Evolutionary conservation across 2,888 invertebrate species (phyloP).

Genomic region (Aspidiotus destructor): DNA sequence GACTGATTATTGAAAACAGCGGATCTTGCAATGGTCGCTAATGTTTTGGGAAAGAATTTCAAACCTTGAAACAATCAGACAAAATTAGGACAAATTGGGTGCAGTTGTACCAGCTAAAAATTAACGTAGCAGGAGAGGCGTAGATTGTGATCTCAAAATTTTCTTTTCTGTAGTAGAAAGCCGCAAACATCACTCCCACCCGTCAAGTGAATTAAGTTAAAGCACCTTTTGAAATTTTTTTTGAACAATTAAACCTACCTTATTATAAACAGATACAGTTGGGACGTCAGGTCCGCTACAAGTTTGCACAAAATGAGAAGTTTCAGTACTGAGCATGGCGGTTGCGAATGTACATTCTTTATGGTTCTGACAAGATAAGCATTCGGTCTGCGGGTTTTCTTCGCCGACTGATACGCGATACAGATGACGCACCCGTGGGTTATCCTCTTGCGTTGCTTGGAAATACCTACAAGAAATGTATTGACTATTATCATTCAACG

Average conservation of each 20-base stretch:
- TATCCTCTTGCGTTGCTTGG: slow-evolving; percentile 59
- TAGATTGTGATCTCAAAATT: too few relatives aligned
- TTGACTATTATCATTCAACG: not conserved
- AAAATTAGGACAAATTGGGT: too few relatives aligned
- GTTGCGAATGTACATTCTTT: slow-evolving; percentile 54
- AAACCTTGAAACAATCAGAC: too few relatives aligned
- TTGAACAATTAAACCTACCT: slow-evolving; percentile 43
- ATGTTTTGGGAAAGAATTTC: too few relatives aligned
- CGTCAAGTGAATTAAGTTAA: too few relatives aligned
- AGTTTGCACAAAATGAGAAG: slow-evolving; percentile 59
- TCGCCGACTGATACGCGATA: slow-evolving; percentile 35
- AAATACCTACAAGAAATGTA: slow-evolving; percentile 58
- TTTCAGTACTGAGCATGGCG: slow-evolving; percentile 57
- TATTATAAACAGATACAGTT: slow-evolving; percentile 53
- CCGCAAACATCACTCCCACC: not conserved
- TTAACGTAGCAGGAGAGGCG: too few relatives aligned
- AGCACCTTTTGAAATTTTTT: too few relatives aligned
- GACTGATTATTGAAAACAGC: too few relatives aligned
- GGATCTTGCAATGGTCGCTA: too few relatives aligned
- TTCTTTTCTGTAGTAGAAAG: too few relatives aligned
- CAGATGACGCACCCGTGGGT: slow-evolving; percentile 56
- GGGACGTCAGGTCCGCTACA: slow-evolving; percentile 82
- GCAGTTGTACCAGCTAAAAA: too few relatives aligned
- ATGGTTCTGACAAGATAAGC: slow-evolving; percentile 59
- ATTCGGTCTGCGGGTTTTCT: slow-evolving; percentile 46